Conservation (phyloP, 2,888 invertebrate species). For the Oxystoma pomonae region DNA sequence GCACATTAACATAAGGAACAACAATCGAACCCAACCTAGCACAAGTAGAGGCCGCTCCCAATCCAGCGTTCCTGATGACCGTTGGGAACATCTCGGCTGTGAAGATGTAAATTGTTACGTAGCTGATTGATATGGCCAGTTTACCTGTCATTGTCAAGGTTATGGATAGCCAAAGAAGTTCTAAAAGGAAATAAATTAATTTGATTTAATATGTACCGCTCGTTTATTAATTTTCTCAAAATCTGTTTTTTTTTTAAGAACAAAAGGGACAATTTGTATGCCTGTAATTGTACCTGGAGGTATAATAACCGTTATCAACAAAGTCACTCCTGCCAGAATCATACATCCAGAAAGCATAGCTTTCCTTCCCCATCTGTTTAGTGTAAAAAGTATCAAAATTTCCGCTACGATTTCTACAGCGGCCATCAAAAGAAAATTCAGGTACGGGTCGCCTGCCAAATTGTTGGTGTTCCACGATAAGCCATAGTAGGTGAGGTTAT, state of each 20-base stretch:
- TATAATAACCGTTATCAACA: slow-evolving; percentile 56
- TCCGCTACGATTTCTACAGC: slow-evolving; percentile 73
- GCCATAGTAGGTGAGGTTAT: slow-evolving; percentile 74
- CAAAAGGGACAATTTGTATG: too few relatives aligned
- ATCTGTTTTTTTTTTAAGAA: too few relatives aligned
- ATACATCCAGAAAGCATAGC: slow-evolving; percentile 65
- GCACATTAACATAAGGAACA: background rate
- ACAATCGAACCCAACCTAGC: background rate
- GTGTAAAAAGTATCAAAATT: slow-evolving; percentile 57
- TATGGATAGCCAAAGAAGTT: slow-evolving; percentile 54
- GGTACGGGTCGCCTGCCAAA: slow-evolving; percentile 64
- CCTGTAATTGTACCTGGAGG: slow-evolving; percentile 56
- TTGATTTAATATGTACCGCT: slow-evolving; percentile 61
- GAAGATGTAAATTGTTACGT: slow-evolving; percentile 52
- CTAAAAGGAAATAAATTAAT: slow-evolving; percentile 38
- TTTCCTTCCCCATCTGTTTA: slow-evolving; percentile 70
- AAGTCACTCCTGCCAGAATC: slow-evolving; percentile 57
- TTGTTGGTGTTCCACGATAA: slow-evolving; percentile 70
- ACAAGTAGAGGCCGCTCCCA: background rate
- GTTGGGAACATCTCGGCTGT: slow-evolving; percentile 7
- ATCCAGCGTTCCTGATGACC: slow-evolving; percentile 7
- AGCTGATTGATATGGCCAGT: slow-evolving; percentile 67
- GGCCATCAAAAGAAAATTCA: slow-evolving; percentile 71
- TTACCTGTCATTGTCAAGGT: slow-evolving; percentile 67
- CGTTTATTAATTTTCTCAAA: too few relatives aligned